Percentiles rank a stretch among this genome's conserved stretches.
Evolutionary conservation across 2,113 vertebrate species (phyloP).

Genomic region (Scopus umbretta): DNA sequence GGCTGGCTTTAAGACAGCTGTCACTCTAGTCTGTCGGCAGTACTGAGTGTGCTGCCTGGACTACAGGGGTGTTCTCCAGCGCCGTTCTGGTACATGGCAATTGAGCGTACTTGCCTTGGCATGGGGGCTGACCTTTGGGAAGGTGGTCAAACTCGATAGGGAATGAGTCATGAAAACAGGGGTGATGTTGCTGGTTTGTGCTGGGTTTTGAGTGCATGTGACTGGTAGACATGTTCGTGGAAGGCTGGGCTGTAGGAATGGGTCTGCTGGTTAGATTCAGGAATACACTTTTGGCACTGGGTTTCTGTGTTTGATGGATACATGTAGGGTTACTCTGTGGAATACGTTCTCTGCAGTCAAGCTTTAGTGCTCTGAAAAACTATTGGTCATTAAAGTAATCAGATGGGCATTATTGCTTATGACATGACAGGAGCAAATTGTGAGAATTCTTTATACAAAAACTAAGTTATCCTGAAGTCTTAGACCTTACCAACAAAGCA

Average conservation of each 20-base stretch:
- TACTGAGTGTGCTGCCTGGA: background rate
- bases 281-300: background rate
- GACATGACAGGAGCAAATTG: background rate
- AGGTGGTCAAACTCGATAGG: fast-evolving
- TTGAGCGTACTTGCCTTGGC: fast-evolving
- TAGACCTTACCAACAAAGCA: background rate
- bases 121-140: fast-evolving
- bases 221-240: fast-evolving
- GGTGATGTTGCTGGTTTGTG: background rate
- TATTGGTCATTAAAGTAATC: background rate
- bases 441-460: background rate
- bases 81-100: fast-evolving
- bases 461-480: background rate
- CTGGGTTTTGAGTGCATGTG: fast-evolving
- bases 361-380: background rate
- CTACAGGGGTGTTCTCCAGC: background rate
- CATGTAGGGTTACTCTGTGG: background rate
- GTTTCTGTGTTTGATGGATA: background rate
- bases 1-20: background rate
- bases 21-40: background rate
- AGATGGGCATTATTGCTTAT: background rate
- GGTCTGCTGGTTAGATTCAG: background rate
- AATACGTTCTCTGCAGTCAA: background rate
- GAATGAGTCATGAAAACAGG: fast-evolving
- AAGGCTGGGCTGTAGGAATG: background rate